Conservation (phyloP, 2,888 invertebrate species). For the Helobdella robusta region DNA sequence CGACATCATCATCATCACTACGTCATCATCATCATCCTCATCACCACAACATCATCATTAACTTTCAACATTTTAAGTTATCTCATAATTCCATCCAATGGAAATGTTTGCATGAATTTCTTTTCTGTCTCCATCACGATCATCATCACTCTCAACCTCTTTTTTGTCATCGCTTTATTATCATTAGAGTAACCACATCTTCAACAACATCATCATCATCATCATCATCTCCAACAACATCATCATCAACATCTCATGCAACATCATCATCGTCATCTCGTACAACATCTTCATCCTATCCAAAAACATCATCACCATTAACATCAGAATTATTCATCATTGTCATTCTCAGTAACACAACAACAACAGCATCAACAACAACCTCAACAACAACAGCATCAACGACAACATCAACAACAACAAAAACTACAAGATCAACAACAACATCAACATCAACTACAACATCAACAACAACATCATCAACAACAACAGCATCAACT, state of each 20-base stretch:
- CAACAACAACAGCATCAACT: too few species aligned
- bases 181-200: too few species aligned
- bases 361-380: too few species aligned
- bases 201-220: not conserved
- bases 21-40: constrained; percentile 9
- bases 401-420: too few species aligned
- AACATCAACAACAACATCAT: too few species aligned
- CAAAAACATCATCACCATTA: too few species aligned
- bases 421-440: too few species aligned
- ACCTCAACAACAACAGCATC: too few species aligned
- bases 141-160: not conserved
- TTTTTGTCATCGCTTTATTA: not conserved
- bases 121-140: not conserved
- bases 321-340: too few species aligned
- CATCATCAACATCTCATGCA: not conserved
- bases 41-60: not conserved
- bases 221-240: constrained; percentile 9
- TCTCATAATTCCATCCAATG: not conserved
- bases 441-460: too few species aligned
- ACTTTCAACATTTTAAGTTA: not conserved
- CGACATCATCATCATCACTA: constrained; percentile 8
- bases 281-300: not conserved
- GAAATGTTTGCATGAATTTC: constrained; percentile 4
- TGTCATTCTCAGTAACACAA: too few species aligned
- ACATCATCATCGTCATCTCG: not conserved